Evolutionary conservation across 2,797 vertebrate species (phyloP), one percentile per base, ranked within the genome.

Genomic region (Acridotheres tristis): DNA sequence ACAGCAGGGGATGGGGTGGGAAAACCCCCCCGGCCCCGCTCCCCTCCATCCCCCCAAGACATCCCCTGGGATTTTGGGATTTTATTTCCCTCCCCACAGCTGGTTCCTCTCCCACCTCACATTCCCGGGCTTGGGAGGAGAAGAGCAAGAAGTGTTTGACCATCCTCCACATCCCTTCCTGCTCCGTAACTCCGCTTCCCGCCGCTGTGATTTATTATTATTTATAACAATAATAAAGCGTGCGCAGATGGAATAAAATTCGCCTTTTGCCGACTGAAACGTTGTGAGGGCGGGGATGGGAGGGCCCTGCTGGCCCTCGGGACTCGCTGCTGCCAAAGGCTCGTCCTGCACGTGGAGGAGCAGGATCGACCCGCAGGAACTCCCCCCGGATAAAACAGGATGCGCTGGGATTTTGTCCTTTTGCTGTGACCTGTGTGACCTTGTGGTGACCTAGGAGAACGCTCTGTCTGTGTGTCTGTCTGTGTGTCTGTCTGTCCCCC

Each of bases 81-180:
- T 82, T 65, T 16, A 32, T 42, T 38, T 17, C 22, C 36, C 42
- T 20, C 1, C 7, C 4, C 4, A 1, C 48, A 67, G 59, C 51
- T 6, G 22, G 43, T 29, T 85, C 42, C 34, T 78, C 63, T 82
- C 58, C 14, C 57, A 66, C 57, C 51, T 74, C 75, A 25, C 48
- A 40, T 66, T 59, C 48, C 79, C 0, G 0, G 6, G 13, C n/a
- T 23, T 36, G 36, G 43, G 48, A 0, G 1, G 5, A 14, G 30
- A 30, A 38, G 68, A 80, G 13, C 0, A 1, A 66, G 38, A 68
- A 38, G 29, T 57, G 51, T 62, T 81, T 85, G 55, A 30, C 23
- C 45, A 38, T 38, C 54, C 66, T 20, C n/a, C 2, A 1, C 3
- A 0, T 63, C 79, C 38, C 26, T 82, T 92, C 68, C 68, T 68